These are phyloP conservation scores for Seira musarum DNA, from an alignment of 2,888 invertebrate genomes.

Conservation along the genomic window DNA sequence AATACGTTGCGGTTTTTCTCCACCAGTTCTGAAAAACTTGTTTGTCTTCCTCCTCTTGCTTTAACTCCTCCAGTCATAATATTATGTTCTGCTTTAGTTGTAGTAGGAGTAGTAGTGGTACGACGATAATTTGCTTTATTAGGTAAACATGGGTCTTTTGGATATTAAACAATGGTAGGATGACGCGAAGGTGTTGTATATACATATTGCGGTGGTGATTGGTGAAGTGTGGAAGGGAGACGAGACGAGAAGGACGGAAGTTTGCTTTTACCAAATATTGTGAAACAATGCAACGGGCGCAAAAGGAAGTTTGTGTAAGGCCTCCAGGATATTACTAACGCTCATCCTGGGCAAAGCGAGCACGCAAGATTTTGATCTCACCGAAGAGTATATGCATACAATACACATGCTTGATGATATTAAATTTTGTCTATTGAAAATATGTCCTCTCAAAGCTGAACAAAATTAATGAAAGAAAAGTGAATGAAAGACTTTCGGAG, in stretches of 20 bases:
- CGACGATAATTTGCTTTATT: background rate
- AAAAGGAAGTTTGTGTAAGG: constrained; percentile 45
- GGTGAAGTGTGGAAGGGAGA: no score
- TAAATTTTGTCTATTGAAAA: no score
- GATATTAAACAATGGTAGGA: background rate
- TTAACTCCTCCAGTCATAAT: background rate
- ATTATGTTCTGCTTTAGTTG: background rate
- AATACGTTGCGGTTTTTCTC: constrained; percentile 4
- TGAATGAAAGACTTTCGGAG: background rate
- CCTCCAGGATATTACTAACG: constrained; percentile 35
- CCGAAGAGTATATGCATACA: no score
- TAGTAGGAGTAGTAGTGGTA: no score
- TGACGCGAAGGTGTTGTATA: background rate
- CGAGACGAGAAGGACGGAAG: background rate
- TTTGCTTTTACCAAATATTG: constrained; percentile 3
- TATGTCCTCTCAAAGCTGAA: no score
- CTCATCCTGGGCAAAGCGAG: background rate
- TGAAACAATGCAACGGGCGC: background rate
- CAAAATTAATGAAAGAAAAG: background rate
- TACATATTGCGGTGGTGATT: background rate
- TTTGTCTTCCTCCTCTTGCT: background rate
- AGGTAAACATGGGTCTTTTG: constrained; percentile 1
- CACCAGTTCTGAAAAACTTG: background rate
- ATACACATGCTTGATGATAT: no score
- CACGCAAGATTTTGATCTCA: no score